Evolutionary conservation across 2,113 vertebrate species (phyloP), one percentile per base, ranked within the genome.

Genomic region (Delphinapterus leucas): DNA sequence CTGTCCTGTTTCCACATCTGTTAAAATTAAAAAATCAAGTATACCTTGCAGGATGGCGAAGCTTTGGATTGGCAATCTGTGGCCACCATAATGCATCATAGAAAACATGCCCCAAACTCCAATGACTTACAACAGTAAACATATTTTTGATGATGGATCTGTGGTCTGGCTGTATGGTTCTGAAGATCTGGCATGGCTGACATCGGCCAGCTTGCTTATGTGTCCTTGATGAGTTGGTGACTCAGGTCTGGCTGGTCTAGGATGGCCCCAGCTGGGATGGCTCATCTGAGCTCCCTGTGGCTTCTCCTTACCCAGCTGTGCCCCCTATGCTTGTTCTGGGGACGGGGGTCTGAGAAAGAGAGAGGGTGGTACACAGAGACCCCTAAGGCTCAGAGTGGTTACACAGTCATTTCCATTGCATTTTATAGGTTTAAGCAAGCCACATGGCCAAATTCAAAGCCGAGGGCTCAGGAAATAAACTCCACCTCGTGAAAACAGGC

Each of bases 81-180:
- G 10, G 28, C 6, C 11, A 60, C 14, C 2, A 12, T 70, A 73
- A 79, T 88, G 12, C 0, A 79, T 1, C 20, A 44, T 55, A 67
- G 80, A 76, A 73, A 60, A 36, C 14, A 84, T 61, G 25, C 26
- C 88, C 14, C 65, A 79, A 80, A 70, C 18, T 12, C 80, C 5
- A 49, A 74, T 83, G 47, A n/a, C 53, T 93, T 88, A 63, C 6
- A 90, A 7, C 18, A 79, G 60, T 89, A 71, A 86, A 83, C 1
- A 18, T 25, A 55, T 67, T 80, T 74, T 79, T 95, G 36, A 18
- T 92, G 86, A 26, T 55, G 23, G 74, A 58, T 88, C 58, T 88
- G 8, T 41, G 9, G 6, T 31, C 55, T 83, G n/a, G 3, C 61
- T 68, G 1, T 8, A 20, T 58, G 28, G 47, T 36, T 88, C 31